Conservation (phyloP, 2,797 vertebrate species). For the Potorous gilbertii region DNA sequence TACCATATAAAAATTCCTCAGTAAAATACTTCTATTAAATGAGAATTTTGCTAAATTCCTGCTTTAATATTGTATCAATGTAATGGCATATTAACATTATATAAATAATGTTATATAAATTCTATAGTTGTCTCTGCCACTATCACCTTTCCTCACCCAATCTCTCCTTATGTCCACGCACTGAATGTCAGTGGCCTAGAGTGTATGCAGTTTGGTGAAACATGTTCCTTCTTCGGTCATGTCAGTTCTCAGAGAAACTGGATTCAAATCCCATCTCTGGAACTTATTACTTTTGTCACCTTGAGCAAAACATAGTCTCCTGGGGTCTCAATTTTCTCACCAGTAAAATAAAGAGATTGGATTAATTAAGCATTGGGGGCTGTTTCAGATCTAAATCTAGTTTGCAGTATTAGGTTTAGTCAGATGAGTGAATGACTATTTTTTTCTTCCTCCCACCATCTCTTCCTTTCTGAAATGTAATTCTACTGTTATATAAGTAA, state of each 20-base stretch:
- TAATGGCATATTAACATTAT: too few species aligned
- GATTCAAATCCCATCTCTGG: background rate
- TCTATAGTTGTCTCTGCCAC: background rate
- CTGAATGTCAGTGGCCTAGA: background rate
- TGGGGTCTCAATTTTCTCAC: background rate
- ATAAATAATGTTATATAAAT: background rate
- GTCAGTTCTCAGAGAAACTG: background rate
- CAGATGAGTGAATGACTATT: constrained; percentile 36
- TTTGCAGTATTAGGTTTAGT: background rate
- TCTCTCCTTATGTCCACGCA: background rate
- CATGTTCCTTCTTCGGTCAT: background rate
- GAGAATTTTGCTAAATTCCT: background rate
- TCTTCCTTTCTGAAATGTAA: background rate
- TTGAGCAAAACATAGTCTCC: background rate
- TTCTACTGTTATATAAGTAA: background rate
- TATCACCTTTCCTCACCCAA: background rate
- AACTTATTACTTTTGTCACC: background rate
- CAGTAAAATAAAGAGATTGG: background rate
- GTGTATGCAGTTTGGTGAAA: background rate
- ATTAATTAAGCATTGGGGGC: background rate
- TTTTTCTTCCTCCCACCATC: background rate
- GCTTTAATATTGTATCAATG: background rate
- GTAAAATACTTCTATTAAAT: background rate
- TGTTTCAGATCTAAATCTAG: background rate
- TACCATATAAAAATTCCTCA: background rate